These are phyloP conservation scores for Stenopsyche tienmushanensis DNA, from an alignment of 1,140 invertebrate genomes.

Conservation along the genomic window DNA sequence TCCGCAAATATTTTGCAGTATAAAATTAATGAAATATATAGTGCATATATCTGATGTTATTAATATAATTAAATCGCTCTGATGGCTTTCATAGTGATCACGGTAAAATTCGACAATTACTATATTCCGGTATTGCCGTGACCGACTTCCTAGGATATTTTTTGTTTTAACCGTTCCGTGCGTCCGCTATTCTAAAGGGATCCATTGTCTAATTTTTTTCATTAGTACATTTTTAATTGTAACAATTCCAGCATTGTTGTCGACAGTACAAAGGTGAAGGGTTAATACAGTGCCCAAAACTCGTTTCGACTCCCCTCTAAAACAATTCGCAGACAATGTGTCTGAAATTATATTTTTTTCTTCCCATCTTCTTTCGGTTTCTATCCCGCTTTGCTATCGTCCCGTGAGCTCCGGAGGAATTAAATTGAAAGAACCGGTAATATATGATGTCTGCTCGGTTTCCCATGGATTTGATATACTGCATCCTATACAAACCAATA, in stretches of 20 bases:
- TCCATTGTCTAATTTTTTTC: slow-evolving; percentile 31
- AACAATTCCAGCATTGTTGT: slow-evolving; percentile 28
- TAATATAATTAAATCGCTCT: too few species aligned
- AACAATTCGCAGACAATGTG: slow-evolving; percentile 32
- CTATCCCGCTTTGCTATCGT: not conserved
- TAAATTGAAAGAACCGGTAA: slow-evolving; percentile 1
- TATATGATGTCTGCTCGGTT: slow-evolving; percentile 11
- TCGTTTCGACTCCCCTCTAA: slow-evolving; percentile 23
- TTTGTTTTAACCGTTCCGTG: slow-evolving; percentile 14
- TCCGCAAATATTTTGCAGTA: too few species aligned
- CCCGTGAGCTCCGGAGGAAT: not conserved
- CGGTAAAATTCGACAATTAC: too few species aligned
- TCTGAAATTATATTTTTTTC: slow-evolving; percentile 22
- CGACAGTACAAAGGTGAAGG: slow-evolving; percentile 25
- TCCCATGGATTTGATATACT: slow-evolving; percentile 22
- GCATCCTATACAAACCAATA: not conserved
- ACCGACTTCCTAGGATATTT: too few species aligned
- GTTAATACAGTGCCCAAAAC: slow-evolving; percentile 25
- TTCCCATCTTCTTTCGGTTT: not conserved
- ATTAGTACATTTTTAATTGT: slow-evolving; percentile 33
- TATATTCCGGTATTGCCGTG: too few species aligned
- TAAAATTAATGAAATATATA: too few species aligned
- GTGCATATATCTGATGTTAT: too few species aligned
- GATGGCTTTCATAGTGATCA: too few species aligned
- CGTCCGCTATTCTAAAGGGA: not conserved